Percentiles rank a stretch among this genome's conserved stretches.
phyloP scores from a whole-genome alignment of 2,113 vertebrate species.

The Bagarius yarrelli region DNA sequence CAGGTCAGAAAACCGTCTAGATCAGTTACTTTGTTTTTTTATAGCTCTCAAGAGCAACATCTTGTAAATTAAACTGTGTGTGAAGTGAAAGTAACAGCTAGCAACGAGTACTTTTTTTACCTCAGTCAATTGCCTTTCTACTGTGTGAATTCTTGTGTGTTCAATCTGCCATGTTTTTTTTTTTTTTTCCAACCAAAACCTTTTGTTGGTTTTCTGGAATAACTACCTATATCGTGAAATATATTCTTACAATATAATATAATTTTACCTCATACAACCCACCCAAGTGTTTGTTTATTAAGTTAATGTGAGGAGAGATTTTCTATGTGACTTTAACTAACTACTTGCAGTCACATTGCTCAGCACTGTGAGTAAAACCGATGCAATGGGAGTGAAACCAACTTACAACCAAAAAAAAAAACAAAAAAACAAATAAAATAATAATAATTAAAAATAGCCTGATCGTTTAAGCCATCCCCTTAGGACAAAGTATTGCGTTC shows the following conservation, averaged over 20 bases:
- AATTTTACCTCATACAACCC: no score
- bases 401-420: neutral
- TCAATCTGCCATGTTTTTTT: no score
- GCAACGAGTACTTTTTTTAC: neutral
- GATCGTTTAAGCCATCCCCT: neutral
- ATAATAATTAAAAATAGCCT: no score
- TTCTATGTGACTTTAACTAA: neutral
- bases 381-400: neutral
- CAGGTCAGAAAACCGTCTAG: no score
- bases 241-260: no score
- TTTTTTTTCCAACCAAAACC: no score
- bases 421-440: no score
- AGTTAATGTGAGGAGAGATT: neutral
- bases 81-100: constrained; percentile 13
- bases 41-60: neutral
- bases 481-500: neutral
- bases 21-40: no score
- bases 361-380: neutral
- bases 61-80: neutral
- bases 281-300: neutral
- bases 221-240: no score
- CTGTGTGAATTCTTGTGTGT: neutral
- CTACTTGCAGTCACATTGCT: neutral
- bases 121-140: neutral
- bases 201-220: no score